Evolutionary conservation across 2,888 invertebrate genomes (phyloP).

Genomic region (Drosophila trichaetosa): DNA sequence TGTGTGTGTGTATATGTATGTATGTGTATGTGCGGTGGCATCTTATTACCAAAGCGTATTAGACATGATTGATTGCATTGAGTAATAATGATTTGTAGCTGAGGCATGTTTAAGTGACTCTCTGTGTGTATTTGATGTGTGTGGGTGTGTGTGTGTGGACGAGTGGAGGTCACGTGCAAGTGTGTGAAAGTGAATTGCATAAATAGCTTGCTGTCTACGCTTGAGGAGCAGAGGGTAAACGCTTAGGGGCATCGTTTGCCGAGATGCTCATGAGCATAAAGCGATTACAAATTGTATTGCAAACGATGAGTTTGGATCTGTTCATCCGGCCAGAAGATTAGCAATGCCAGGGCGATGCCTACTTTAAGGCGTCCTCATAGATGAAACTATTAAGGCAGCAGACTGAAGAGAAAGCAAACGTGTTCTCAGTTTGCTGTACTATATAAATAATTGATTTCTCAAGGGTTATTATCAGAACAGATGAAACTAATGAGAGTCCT

Average conservation of each 20-base stretch:
- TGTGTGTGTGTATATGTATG: slow-evolving; percentile 35
- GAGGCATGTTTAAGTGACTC: slow-evolving; percentile 54
- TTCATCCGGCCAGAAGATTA: slow-evolving; percentile 29
- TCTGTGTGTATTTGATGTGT: slow-evolving; percentile 11
- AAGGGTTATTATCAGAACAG: not conserved
- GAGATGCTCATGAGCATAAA: slow-evolving; percentile 24
- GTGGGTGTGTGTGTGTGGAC: slow-evolving; percentile 8
- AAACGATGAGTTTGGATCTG: slow-evolving; percentile 10
- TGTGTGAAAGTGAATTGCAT: slow-evolving; percentile 73
- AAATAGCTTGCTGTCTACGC: slow-evolving; percentile 44
- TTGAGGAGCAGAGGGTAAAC: slow-evolving; percentile 4
- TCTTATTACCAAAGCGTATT: slow-evolving; percentile 80
- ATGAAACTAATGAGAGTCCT: not conserved
- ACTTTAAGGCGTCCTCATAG: slow-evolving; percentile 7
- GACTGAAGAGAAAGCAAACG: not conserved
- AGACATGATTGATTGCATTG: slow-evolving; percentile 80
- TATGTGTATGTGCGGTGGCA: slow-evolving; percentile 58
- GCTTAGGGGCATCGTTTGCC: not conserved
- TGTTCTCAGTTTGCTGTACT: not conserved
- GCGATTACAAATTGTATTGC: slow-evolving; percentile 25
- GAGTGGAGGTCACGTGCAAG: slow-evolving; percentile 53
- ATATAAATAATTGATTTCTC: not conserved
- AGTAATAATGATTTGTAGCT: slow-evolving; percentile 77
- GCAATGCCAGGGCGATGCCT: slow-evolving; percentile 11
- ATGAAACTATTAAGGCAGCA: not conserved